Evolutionary conservation across 2,797 vertebrate genomes (phyloP).

Genomic region (Megaceryle alcyon): DNA sequence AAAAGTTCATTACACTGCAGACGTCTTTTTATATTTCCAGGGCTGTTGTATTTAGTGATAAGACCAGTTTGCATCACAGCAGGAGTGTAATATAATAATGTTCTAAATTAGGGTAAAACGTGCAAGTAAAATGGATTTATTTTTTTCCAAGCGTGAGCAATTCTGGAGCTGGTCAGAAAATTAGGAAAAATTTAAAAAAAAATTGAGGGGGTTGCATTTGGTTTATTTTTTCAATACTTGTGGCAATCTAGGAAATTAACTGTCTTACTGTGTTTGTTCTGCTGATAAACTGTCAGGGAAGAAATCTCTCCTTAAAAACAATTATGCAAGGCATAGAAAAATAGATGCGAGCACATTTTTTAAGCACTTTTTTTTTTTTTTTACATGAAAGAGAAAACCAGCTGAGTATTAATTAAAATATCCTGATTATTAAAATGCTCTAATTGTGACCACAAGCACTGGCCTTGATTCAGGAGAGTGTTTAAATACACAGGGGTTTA

Average conservation of each 20-base stretch:
- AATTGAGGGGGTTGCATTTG: neutral
- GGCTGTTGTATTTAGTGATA: neutral
- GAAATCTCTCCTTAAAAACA: neutral
- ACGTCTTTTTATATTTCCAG: neutral
- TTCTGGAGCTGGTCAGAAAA: neutral
- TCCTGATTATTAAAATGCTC: neutral
- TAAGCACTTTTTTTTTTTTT: neutral
- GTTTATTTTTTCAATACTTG: neutral
- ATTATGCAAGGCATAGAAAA: neutral
- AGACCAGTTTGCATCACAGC: neutral
- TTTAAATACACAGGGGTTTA: neutral
- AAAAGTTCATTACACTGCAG: neutral
- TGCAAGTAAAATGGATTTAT: neutral
- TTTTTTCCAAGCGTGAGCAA: neutral
- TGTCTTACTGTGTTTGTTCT: neutral
- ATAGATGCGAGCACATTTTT: neutral
- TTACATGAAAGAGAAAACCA: neutral
- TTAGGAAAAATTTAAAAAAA: neutral
- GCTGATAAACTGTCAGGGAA: neutral
- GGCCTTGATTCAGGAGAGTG: neutral
- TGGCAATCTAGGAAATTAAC: neutral
- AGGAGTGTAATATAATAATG: neutral
- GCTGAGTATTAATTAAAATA: slow-evolving; percentile 7
- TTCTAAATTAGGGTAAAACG: neutral
- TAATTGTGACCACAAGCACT: neutral